Conservation (phyloP, 2,797 vertebrate species). For the Cryptoblepharus egeriae region DNA sequence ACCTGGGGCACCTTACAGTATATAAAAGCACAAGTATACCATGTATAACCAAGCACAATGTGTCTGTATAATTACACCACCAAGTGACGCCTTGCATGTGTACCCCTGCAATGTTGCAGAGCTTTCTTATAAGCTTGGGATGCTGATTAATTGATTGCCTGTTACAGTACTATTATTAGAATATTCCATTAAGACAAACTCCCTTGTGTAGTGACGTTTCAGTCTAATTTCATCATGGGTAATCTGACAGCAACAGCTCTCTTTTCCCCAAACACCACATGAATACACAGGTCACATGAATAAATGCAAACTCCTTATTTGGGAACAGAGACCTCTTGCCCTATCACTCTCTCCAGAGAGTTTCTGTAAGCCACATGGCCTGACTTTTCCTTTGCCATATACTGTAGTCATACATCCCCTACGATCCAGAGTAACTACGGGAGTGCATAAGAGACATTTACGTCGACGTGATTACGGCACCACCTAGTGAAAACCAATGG, state of each 20-base stretch:
- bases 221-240: not conserved
- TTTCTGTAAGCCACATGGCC: not conserved
- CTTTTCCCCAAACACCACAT: no score
- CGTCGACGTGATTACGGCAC: no score
- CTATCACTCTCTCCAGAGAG: no score
- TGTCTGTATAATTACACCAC: no score
- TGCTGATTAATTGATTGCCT: not conserved
- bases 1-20: no score
- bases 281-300: not conserved
- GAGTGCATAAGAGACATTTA: no score
- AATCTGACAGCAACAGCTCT: not conserved
- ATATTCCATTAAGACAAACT: not conserved
- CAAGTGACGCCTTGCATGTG: not conserved
- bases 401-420: not conserved
- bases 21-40: no score
- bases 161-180: not conserved
- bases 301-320: not conserved
- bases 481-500: no score
- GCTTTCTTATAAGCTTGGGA: not conserved
- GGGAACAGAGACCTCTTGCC: not conserved
- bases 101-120: not conserved
- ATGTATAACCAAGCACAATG: no score
- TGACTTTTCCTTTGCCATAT: not conserved
- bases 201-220: not conserved
- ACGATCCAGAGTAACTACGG: no score